Percentiles rank a stretch among this genome's conserved stretches.
These are phyloP conservation scores for Cylloceria caligata DNA, from an alignment of 2,888 invertebrate genomes.

Conservation along the genomic window DNA sequence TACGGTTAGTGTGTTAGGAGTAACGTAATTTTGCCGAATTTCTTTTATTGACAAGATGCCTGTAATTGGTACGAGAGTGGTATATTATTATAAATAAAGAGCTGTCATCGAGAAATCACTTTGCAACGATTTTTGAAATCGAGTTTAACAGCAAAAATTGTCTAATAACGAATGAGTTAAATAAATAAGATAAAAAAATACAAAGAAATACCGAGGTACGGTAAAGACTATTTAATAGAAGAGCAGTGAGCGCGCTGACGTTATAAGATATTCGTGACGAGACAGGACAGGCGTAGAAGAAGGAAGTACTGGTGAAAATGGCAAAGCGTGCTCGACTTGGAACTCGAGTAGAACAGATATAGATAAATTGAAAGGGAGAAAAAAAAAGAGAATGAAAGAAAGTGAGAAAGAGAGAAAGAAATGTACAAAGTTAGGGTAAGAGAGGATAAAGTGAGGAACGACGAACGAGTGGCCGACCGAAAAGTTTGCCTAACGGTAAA, in stretches of 20 bases:
- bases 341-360: conserved; percentile 25
- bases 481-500: conserved; percentile 84
- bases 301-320: conserved; percentile 44
- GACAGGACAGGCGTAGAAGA: conserved; percentile 44
- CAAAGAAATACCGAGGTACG: not conserved
- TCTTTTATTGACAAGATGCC: too few species aligned
- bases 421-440: conserved; percentile 45
- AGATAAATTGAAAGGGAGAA: conserved; percentile 24
- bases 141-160: not conserved
- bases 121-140: not conserved
- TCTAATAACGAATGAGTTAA: conserved; percentile 6
- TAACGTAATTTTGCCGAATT: too few species aligned
- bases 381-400: conserved; percentile 53
- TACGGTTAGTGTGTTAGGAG: too few species aligned
- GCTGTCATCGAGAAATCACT: conserved; percentile 18
- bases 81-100: conserved; percentile 38
- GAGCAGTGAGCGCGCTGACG: not conserved
- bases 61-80: conserved; percentile 11
- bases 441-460: conserved; percentile 54
- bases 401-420: conserved; percentile 52
- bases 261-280: conserved; percentile 42
- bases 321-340: conserved; percentile 53
- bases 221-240: conserved; percentile 18
- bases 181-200: conserved; percentile 4
- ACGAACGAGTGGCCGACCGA: conserved; percentile 75